Percentiles rank a stretch among this genome's conserved stretches.
These are phyloP conservation scores for Neodiprion virginianus DNA, from an alignment of 1,140 invertebrate species.

Conservation along the genomic window DNA sequence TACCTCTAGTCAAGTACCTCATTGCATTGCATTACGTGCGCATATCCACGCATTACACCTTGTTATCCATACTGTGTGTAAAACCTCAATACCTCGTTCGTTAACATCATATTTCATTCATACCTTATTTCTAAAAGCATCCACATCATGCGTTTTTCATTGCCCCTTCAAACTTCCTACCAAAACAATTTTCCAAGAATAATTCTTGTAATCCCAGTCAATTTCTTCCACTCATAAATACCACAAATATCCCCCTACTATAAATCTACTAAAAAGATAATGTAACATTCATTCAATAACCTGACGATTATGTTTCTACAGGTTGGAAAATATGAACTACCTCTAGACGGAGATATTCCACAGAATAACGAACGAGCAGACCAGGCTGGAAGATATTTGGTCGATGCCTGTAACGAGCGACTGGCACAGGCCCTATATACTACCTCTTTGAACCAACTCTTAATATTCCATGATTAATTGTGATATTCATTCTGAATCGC, in stretches of 20 bases:
- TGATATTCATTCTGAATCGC: not conserved
- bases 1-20: not conserved
- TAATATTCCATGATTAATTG: not conserved
- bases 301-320: not conserved
- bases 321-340: not conserved
- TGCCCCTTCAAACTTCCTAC: not conserved
- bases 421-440: not conserved
- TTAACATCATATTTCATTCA: not conserved
- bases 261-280: not conserved
- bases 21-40: not conserved
- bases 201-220: not conserved
- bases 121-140: not conserved
- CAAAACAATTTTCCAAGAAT: too few species aligned
- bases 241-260: not conserved
- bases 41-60: not conserved
- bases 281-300: not conserved
- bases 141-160: constrained; percentile 1
- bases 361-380: not conserved
- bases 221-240: not conserved
- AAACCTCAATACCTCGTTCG: not conserved
- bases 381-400: constrained; percentile 1
- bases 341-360: not conserved
- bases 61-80: not conserved
- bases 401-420: not conserved
- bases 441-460: not conserved